Evolutionary conservation across 1,140 invertebrate genomes (phyloP).

Genomic region (Gerris buenoi): DNA sequence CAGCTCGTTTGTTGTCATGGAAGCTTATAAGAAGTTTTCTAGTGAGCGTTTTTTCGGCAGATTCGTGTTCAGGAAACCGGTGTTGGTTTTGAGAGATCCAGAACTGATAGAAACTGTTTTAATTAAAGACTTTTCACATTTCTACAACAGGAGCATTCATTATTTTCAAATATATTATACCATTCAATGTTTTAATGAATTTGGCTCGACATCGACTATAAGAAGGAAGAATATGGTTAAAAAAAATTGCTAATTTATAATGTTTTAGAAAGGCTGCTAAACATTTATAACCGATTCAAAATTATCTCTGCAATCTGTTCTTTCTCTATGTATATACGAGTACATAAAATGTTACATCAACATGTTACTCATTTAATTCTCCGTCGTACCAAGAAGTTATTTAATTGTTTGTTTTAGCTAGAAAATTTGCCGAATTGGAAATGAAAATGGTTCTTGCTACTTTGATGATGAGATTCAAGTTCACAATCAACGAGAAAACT

Average conservation of each 20-base stretch:
- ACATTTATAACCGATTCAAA: too few species aligned
- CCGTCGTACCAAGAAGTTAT: too few species aligned
- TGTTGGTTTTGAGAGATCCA: conserved; percentile 24
- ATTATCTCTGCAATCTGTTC: too few species aligned
- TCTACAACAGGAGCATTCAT: conserved; percentile 34
- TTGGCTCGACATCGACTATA: too few species aligned
- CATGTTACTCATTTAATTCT: too few species aligned
- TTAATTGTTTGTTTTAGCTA: conserved; percentile 12
- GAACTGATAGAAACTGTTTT: conserved; percentile 35
- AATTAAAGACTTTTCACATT: conserved; percentile 39
- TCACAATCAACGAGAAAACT: conserved; percentile 11
- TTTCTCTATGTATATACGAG: too few species aligned
- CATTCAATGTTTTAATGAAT: too few species aligned
- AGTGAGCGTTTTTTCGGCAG: conserved; percentile 24
- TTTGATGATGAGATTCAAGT: conserved; percentile 15
- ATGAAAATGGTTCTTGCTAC: conserved; percentile 17
- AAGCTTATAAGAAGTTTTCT: conserved; percentile 18
- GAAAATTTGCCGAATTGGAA: conserved; percentile 18
- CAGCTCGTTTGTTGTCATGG: not conserved
- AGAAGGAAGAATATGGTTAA: too few species aligned
- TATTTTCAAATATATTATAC: too few species aligned
- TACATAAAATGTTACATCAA: too few species aligned
- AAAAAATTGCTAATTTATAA: too few species aligned
- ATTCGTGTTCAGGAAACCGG: conserved; percentile 18
- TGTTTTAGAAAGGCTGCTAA: too few species aligned